phyloP scores from a whole-genome alignment of 1,140 invertebrate genomes.

The Drosophila varians region DNA sequence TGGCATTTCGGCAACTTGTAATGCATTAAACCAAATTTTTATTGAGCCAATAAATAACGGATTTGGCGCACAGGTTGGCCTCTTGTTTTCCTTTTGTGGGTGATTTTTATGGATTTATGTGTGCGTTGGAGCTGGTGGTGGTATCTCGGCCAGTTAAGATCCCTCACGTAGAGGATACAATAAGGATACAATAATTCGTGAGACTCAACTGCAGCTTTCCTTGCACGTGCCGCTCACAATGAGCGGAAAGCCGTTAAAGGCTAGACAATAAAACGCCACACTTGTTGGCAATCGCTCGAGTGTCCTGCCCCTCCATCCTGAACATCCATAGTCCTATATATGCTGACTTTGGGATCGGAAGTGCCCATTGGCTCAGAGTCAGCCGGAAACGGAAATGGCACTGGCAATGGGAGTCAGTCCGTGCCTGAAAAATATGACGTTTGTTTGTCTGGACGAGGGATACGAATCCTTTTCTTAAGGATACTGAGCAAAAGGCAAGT shows the following conservation, averaged over 20 bases:
- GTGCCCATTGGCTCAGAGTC: constrained; percentile 18
- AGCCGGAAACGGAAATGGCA: constrained; percentile 18
- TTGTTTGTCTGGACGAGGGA: constrained; percentile 57
- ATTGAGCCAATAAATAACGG: constrained; percentile 76
- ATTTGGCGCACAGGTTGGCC: constrained; percentile 39
- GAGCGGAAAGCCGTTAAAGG: constrained; percentile 58
- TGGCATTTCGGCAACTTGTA: constrained; percentile 52
- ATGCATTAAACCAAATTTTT: constrained; percentile 73
- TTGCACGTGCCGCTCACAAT: constrained; percentile 53
- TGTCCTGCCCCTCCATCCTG: constrained; percentile 3
- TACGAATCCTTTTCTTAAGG: not conserved
- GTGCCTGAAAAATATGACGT: constrained; percentile 61
- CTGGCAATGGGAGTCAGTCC: not conserved
- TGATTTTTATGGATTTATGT: constrained; percentile 63
- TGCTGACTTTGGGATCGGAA: constrained; percentile 33
- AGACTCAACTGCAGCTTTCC: constrained; percentile 22
- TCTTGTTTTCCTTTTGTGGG: constrained; percentile 34
- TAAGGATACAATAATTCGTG: not conserved
- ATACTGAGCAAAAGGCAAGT: not conserved
- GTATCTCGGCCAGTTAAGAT: constrained; percentile 2
- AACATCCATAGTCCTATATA: constrained; percentile 9
- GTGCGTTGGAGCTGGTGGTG: constrained; percentile 3
- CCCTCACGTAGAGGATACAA: constrained; percentile 47
- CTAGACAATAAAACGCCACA: constrained; percentile 73
- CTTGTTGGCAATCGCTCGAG: constrained; percentile 62